Conservation (phyloP, 2,797 vertebrate genomes). For the Enteromius trimaculatus region DNA sequence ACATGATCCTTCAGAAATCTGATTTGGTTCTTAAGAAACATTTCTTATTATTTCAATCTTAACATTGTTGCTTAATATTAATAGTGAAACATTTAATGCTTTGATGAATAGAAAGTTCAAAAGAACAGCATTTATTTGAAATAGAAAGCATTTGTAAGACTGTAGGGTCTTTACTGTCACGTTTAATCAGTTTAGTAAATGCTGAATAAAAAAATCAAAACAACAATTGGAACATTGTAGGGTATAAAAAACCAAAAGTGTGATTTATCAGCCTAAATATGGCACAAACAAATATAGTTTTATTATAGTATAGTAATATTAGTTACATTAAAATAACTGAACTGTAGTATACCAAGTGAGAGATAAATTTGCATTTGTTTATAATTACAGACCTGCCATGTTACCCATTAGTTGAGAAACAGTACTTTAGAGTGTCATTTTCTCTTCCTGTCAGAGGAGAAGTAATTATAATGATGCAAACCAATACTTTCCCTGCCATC, state of each 20-base stretch:
- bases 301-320: not conserved
- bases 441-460: constrained; percentile 1
- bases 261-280: not conserved
- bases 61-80: not conserved
- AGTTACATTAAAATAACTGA: not conserved
- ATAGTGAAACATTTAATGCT: not conserved
- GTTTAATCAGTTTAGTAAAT: not conserved
- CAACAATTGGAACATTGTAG: too few species aligned
- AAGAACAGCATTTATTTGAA: not conserved
- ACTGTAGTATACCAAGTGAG: not conserved
- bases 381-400: not conserved
- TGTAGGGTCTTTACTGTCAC: not conserved
- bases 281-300: not conserved
- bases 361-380: not conserved
- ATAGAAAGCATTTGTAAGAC: not conserved
- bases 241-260: not conserved
- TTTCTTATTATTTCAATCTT: not conserved
- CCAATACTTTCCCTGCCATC: not conserved
- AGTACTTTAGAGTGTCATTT: not conserved
- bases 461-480: not conserved
- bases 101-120: not conserved
- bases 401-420: not conserved
- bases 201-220: not conserved
- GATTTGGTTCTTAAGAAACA: not conserved
- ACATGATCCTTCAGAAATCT: too few species aligned